Percentiles rank a stretch among this genome's conserved stretches.
phyloP scores from a whole-genome alignment of 2,797 vertebrate species.

The Sebastes kiyomatsui region DNA sequence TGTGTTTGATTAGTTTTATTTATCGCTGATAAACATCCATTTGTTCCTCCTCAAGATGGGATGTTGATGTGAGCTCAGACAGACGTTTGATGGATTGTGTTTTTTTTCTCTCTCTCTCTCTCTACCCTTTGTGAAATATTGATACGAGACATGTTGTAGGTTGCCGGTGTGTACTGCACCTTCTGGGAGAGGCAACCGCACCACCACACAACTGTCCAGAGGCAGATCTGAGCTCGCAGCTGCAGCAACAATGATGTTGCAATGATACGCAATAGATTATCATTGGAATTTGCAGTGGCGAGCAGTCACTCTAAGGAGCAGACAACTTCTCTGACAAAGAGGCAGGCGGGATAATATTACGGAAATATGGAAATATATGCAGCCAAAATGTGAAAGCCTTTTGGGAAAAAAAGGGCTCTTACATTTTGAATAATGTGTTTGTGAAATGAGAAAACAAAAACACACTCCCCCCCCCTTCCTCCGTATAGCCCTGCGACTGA shows the following conservation, averaged over 20 bases:
- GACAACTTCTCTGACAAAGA: neutral
- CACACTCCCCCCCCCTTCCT: neutral
- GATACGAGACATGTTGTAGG: neutral
- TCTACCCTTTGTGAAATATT: slow-evolving; percentile 4
- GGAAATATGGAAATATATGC: neutral
- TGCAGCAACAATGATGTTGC: slow-evolving; percentile 19
- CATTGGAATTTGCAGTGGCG: neutral
- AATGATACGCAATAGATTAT: slow-evolving; percentile 14
- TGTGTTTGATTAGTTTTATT: slow-evolving; percentile 53
- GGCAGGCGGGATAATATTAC: neutral
- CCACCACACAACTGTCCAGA: neutral
- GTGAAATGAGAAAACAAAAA: slow-evolving; percentile 44
- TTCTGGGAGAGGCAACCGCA: neutral
- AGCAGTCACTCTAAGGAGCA: neutral
- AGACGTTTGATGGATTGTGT: neutral
- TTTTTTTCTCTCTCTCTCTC: neutral
- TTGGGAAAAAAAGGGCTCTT: neutral
- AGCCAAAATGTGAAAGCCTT: neutral
- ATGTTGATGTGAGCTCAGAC: neutral
- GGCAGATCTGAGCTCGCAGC: slow-evolving; percentile 19
- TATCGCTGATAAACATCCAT: slow-evolving; percentile 30
- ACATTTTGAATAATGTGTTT: slow-evolving; percentile 36
- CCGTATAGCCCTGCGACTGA: neutral
- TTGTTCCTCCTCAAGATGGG: slow-evolving; percentile 7
- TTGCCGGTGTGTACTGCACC: neutral